Percentiles rank a stretch among this genome's conserved stretches.
Evolutionary conservation across 2,113 vertebrate species (phyloP).

Genomic region (Neotoma lepida): DNA sequence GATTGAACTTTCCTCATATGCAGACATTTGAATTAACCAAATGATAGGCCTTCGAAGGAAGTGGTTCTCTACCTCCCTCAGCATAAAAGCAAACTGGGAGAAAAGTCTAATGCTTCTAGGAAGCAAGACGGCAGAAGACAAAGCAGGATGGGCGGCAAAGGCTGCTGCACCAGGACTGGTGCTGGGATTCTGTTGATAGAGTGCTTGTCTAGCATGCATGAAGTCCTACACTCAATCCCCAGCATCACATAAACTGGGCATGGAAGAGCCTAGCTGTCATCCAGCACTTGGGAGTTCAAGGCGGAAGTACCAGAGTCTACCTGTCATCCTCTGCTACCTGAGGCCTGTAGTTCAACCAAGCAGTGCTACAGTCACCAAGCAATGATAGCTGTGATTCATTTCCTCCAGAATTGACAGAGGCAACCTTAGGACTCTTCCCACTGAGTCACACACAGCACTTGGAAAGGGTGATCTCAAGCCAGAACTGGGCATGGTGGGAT

Average conservation of each 20-base stretch:
- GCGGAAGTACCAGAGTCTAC: neutral
- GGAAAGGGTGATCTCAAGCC: neutral
- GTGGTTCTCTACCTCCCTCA: neutral
- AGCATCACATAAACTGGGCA: neutral
- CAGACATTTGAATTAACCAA: constrained; percentile 27
- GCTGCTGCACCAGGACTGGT: neutral
- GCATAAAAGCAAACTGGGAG: neutral
- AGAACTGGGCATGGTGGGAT: neutral
- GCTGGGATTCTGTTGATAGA: neutral
- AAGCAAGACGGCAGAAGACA: neutral
- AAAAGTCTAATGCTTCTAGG: neutral
- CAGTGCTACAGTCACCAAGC: too few relatives aligned
- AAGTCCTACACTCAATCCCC: too few relatives aligned
- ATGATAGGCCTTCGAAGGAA: neutral
- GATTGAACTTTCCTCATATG: neutral
- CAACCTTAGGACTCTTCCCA: neutral
- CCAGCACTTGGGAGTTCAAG: neutral
- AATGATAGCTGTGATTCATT: neutral
- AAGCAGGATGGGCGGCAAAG: fast-evolving
- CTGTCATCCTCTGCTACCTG: neutral
- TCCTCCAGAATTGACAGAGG: neutral
- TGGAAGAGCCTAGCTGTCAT: too few relatives aligned
- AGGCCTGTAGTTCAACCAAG: neutral
- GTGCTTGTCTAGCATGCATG: neutral
- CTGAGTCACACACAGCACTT: fast-evolving